These are phyloP conservation scores for Dasyornis broadbenti DNA, from an alignment of 2,113 vertebrate species.

Conservation along the genomic window DNA sequence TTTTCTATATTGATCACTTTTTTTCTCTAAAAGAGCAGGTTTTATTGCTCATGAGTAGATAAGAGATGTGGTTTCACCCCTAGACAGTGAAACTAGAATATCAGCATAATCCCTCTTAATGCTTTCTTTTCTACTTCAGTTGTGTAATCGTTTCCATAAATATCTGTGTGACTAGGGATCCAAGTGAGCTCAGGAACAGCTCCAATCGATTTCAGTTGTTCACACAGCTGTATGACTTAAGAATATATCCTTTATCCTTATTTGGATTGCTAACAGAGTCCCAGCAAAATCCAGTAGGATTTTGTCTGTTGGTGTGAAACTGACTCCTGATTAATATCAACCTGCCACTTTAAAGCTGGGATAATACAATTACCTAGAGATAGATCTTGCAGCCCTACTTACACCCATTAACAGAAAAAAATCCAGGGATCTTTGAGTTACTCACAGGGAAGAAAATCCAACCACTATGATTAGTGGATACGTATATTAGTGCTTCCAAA, in stretches of 20 bases:
- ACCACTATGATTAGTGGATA: neutral
- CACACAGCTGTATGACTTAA: conserved; percentile 17
- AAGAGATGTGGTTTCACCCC: neutral
- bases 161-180: conserved; percentile 1
- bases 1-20: neutral
- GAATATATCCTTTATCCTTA: conserved; percentile 17
- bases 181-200: neutral
- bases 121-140: conserved; percentile 8
- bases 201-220: conserved; percentile 6
- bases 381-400: neutral
- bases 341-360: neutral
- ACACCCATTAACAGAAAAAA: neutral
- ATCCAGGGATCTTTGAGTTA: neutral
- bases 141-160: conserved; percentile 25
- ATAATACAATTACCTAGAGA: neutral
- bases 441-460: neutral
- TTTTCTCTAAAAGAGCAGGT: neutral
- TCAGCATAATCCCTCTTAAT: conserved; percentile 32
- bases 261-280: conserved; percentile 18
- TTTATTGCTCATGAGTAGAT: neutral
- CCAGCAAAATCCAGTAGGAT: neutral
- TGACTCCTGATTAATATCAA: neutral
- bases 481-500: neutral
- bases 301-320: conserved; percentile 24
- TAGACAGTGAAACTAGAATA: conserved; percentile 4